Percentiles rank a stretch among this genome's conserved stretches.
Conservation (phyloP, 2,888 invertebrate genomes). For the Stenichneumon culpator region DNA sequence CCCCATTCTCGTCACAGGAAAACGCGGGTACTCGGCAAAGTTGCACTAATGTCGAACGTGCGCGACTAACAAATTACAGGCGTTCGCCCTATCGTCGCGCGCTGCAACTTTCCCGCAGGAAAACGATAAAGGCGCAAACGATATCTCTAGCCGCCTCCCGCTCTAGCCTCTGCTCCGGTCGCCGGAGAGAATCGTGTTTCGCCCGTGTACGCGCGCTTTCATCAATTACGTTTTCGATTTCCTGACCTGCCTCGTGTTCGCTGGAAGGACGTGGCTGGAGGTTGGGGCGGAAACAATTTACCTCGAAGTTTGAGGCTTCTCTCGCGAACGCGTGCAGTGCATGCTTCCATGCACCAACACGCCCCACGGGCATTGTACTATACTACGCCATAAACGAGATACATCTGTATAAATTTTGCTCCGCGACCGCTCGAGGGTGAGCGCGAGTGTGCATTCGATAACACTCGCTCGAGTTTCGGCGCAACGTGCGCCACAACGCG, state of each 20-base stretch:
- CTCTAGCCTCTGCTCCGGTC: neutral
- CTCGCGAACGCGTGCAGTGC: constrained; percentile 17
- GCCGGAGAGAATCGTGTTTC: neutral
- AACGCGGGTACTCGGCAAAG: neutral
- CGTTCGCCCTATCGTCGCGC: neutral
- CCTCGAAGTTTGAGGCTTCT: constrained; percentile 48
- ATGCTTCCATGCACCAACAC: neutral
- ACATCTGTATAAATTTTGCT: neutral
- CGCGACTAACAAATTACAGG: constrained; percentile 5
- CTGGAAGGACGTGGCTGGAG: constrained; percentile 13
- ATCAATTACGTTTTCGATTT: constrained; percentile 58
- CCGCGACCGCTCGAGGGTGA: neutral
- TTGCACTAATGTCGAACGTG: neutral
- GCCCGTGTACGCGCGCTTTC: constrained; percentile 11
- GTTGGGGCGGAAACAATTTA: constrained; percentile 55
- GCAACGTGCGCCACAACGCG: neutral
- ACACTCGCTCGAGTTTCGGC: neutral
- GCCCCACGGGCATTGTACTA: neutral
- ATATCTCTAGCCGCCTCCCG: neutral
- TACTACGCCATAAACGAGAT: neutral
- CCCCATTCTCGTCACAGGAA: too few species aligned
- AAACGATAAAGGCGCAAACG: neutral
- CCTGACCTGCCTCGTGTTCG: constrained; percentile 25
- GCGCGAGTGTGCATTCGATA: constrained; percentile 3
- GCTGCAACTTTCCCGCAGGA: neutral